These are phyloP conservation scores for Harpegnathos saltator DNA, from an alignment of 1,140 invertebrate genomes.

Conservation along the genomic window DNA sequence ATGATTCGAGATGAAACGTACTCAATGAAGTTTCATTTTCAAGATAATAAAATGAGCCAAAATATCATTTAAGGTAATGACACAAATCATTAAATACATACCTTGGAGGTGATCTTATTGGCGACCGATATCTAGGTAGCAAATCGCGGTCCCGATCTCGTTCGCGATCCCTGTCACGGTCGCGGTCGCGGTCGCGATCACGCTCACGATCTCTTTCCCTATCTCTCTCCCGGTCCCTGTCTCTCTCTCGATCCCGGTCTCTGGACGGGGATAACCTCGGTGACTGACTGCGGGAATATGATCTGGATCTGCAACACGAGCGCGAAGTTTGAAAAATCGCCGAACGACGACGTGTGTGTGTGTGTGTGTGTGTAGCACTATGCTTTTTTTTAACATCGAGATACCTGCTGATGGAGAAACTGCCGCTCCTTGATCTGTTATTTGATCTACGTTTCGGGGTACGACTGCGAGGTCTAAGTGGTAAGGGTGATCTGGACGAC, in stretches of 20 bases:
- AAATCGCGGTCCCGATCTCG: constrained; percentile 76
- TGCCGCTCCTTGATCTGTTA: constrained; percentile 83
- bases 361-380: too few relatives aligned
- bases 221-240: constrained; percentile 77
- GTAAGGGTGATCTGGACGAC: constrained; percentile 80
- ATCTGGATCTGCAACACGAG: constrained; percentile 80
- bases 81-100: constrained; percentile 67
- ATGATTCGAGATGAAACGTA: neutral
- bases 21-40: neutral
- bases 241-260: constrained; percentile 80
- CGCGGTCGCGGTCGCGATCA: constrained; percentile 72
- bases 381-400: constrained; percentile 50
- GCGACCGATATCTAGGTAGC: constrained; percentile 85
- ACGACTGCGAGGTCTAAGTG: constrained; percentile 83
- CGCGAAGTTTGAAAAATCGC: constrained; percentile 3
- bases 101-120: constrained; percentile 86
- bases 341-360: too few relatives aligned
- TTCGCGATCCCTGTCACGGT: constrained; percentile 73
- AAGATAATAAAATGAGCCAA: too few relatives aligned
- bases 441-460: constrained; percentile 83
- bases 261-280: constrained; percentile 81
- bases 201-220: constrained; percentile 79
- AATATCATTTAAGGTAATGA: too few relatives aligned
- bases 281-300: constrained; percentile 84
- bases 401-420: constrained; percentile 87